Conservation (phyloP, 1,140 invertebrate genomes). For the Papilio helenus region DNA sequence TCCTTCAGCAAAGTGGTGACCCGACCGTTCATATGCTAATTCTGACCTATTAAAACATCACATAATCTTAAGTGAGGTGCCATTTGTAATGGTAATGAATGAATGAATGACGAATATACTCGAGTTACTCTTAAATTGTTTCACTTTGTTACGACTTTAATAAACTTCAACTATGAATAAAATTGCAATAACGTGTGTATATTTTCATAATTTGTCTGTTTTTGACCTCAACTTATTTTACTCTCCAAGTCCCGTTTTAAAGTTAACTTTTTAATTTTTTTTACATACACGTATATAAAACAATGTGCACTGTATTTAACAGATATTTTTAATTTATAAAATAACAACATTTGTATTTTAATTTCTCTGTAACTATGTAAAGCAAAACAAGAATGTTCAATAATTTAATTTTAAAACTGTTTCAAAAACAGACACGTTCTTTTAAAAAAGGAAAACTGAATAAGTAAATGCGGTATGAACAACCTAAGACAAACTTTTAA, state of each 20-base stretch:
- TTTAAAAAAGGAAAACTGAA: background rate
- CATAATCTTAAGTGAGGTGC: conserved; percentile 60
- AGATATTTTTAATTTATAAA: no score
- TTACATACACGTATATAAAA: no score
- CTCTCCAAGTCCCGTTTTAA: background rate
- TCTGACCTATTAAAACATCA: conserved; percentile 63
- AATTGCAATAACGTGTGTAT: background rate
- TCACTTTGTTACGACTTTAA: conserved; percentile 32
- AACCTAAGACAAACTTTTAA: conserved; percentile 30
- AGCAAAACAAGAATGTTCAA: background rate
- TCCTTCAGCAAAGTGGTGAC: conserved; percentile 61
- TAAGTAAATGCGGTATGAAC: conserved; percentile 6
- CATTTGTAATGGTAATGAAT: conserved; percentile 66
- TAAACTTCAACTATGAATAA: conserved; percentile 9
- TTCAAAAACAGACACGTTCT: background rate
- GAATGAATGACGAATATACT: conserved; percentile 60
- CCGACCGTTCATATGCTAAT: conserved; percentile 67
- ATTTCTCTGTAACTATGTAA: background rate
- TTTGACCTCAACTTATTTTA: background rate
- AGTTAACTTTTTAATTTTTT: background rate
- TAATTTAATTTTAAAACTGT: background rate
- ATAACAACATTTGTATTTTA: no score
- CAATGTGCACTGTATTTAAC: no score
- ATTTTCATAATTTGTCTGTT: background rate
- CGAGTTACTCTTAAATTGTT: conserved; percentile 23